phyloP scores from a whole-genome alignment of 2,797 vertebrate species.

The Sarcoramphus papa region DNA sequence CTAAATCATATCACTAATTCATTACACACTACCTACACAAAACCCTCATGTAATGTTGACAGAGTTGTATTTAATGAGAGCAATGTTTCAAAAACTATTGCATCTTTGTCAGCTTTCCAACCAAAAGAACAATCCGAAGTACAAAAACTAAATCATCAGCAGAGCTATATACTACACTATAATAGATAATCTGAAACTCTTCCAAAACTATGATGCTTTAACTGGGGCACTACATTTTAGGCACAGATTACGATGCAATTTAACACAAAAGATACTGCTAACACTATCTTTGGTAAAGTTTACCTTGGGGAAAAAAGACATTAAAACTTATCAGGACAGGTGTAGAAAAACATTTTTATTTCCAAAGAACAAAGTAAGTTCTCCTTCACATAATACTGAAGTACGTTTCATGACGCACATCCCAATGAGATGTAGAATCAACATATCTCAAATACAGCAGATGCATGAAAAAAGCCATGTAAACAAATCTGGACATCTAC shows the following conservation, averaged over 20 bases:
- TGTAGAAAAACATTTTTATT: not conserved
- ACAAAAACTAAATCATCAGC: not conserved
- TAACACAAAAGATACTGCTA: not conserved
- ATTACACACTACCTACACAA: not conserved
- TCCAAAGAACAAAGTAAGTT: not conserved
- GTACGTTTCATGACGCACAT: not conserved
- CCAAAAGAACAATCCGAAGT: not conserved
- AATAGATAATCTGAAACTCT: not conserved
- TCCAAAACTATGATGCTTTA: not conserved
- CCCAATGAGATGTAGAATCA: not conserved
- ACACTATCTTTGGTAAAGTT: not conserved
- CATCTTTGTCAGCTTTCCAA: not conserved
- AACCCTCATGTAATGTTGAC: not conserved
- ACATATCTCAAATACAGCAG: not conserved
- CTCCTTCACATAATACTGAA: not conserved
- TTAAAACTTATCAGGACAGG: not conserved
- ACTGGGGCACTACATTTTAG: not conserved
- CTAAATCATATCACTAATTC: slow-evolving; percentile 17
- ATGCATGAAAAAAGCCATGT: not conserved
- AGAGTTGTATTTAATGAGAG: not conserved
- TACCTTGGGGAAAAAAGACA: not conserved
- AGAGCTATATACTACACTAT: not conserved
- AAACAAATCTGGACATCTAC: not conserved
- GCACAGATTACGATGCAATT: not conserved
- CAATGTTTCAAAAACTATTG: not conserved